Evolutionary conservation across 2,113 vertebrate genomes (phyloP), one percentile per base, ranked within the genome.

Genomic region (Hippoglossus stenolepis): DNA sequence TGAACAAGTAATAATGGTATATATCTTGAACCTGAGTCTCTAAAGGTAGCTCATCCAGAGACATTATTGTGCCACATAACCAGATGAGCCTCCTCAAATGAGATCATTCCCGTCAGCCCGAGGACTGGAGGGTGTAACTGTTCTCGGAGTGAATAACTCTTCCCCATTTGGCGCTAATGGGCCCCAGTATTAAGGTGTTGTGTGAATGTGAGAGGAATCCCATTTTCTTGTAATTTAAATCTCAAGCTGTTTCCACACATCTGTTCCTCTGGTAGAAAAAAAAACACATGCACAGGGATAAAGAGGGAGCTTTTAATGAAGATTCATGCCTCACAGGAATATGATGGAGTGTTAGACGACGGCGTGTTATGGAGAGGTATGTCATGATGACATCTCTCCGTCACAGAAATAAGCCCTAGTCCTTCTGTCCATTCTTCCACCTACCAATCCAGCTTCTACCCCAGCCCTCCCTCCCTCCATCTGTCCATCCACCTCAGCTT

Each of bases 1-100:
- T 91, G 90, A 91, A 90, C 78, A 87, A 88, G 90, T 85, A 77
- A 87, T 92, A 90, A 85, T 87, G 86, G 82, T 77, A 81, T 80
- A 85, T 77, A 87, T 90, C 85, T 78, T 88, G 80, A 84, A 85
- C 66, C 77, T 65, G 68, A 88, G 69, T 87, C 81, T 86, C 83
- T 87, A 82, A 89, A 89, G 85, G 87, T 85, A 82, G 76, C 89
- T 87, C 87, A 87, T 89, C 79, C 73, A 68, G 68, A 84, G 89
- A 87, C 89, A 90, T 93, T 89, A 92, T 68, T 62, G 80, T 73
- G 77, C 73, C 82, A 85, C 90, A 77, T 84, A 90, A 92, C 77
- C 85, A 88, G 85, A 90, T 89, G 85, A 92, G 84, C 86, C 75
- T 80, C 70, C 66, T 85, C 76, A 91, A 91, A 91, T 83, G 75